phyloP scores from a whole-genome alignment of 2,113 vertebrate species.

The Caretta caretta region DNA sequence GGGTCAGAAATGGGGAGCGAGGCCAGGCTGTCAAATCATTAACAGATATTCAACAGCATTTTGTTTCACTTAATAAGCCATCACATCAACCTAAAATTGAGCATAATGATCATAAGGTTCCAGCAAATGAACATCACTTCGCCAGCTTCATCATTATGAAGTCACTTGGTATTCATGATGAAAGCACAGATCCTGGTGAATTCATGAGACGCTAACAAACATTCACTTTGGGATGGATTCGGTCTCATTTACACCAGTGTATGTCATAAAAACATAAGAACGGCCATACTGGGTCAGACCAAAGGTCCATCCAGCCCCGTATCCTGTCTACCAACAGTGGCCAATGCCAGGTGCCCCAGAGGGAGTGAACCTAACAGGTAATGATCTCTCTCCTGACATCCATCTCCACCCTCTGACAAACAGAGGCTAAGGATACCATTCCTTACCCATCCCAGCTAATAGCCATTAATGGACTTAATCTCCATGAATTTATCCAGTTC shows the following conservation, averaged over 20 bases:
- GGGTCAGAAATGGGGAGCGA: neutral
- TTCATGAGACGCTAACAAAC: conserved; percentile 36
- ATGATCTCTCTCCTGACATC: no score
- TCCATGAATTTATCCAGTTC: no score
- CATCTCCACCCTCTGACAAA: no score
- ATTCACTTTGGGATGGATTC: conserved; percentile 44
- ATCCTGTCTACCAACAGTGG: no score
- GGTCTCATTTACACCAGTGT: conserved; percentile 30
- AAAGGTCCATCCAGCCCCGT: no score
- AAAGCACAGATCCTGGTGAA: neutral
- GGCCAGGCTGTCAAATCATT: conserved; percentile 49
- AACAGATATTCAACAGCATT: conserved; percentile 60
- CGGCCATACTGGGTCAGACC: no score
- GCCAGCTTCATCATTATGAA: conserved; percentile 37
- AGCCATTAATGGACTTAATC: no score
- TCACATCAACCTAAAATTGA: conserved; percentile 56
- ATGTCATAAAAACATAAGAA: neutral
- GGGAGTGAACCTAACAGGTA: no score
- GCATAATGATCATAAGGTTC: conserved; percentile 45
- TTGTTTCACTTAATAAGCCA: conserved; percentile 67
- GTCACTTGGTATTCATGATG: neutral
- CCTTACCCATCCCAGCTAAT: no score
- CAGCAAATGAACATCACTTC: conserved; percentile 62
- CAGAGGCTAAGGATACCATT: no score
- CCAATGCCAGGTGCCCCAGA: no score